These are phyloP conservation scores for Smittia sp. DNA, from an alignment of 2,888 invertebrate genomes.

Conservation along the genomic window DNA sequence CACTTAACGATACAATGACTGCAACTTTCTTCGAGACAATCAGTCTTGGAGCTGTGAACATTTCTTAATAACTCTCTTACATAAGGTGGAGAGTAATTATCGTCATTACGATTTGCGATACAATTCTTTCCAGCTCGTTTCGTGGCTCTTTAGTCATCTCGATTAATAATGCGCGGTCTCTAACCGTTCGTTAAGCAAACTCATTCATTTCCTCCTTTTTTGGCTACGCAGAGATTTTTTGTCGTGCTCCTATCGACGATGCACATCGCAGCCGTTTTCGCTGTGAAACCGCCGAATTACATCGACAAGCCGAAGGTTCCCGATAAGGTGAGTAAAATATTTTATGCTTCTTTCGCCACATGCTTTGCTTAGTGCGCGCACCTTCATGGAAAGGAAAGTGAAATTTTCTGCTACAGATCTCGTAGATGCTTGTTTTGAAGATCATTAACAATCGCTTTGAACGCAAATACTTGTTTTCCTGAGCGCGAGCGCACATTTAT, in stretches of 20 bases:
- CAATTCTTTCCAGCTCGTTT: background rate
- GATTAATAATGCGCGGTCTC: too few relatives aligned
- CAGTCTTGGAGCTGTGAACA: background rate
- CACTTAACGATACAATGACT: background rate
- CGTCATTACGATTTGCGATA: background rate
- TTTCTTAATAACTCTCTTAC: background rate
- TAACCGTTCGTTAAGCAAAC: background rate
- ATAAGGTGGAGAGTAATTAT: conserved; percentile 1
- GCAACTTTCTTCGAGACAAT: background rate
- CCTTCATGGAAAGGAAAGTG: conserved; percentile 25
- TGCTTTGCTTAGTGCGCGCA: background rate
- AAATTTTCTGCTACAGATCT: conserved; percentile 26
- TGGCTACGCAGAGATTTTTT: conserved; percentile 28
- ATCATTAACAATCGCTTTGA: conserved; percentile 35
- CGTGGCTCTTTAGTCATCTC: background rate
- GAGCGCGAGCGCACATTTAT: background rate
- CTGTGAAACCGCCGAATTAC: conserved; percentile 45
- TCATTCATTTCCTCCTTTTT: background rate
- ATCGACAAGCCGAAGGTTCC: conserved; percentile 44
- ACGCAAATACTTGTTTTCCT: background rate
- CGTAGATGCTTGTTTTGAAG: conserved; percentile 27
- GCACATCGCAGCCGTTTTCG: conserved; percentile 20
- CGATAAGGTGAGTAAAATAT: conserved; percentile 44
- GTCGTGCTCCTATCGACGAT: conserved; percentile 4
- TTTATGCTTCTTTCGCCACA: conserved; percentile 10